phyloP scores from a whole-genome alignment of 2,113 vertebrate genomes.

The Ibidorhyncha struthersii region DNA sequence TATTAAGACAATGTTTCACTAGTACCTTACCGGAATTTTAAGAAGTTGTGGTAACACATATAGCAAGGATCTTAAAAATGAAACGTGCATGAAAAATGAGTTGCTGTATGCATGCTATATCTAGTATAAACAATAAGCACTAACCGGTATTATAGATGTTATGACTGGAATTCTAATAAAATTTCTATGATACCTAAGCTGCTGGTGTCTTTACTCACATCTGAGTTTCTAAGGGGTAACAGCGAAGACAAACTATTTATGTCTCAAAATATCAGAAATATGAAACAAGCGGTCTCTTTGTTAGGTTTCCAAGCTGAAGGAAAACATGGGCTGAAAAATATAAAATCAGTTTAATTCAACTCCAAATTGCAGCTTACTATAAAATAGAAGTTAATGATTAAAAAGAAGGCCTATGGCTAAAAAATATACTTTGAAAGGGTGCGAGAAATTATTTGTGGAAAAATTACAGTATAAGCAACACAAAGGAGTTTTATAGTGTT shows the following conservation, averaged over 20 bases:
- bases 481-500: neutral
- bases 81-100: neutral
- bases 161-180: neutral
- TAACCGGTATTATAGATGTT: neutral
- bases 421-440: neutral
- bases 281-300: neutral
- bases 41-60: neutral
- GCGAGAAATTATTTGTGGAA: neutral
- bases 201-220: neutral
- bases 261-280: neutral
- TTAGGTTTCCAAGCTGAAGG: neutral
- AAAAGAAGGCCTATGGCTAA: neutral
- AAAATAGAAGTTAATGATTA: neutral
- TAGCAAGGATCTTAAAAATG: neutral
- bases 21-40: neutral
- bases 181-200: neutral
- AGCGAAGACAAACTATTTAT: neutral
- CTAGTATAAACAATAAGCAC: neutral
- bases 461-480: neutral
- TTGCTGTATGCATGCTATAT: neutral
- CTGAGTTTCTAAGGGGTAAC: neutral
- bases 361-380: neutral
- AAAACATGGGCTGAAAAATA: neutral
- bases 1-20: constrained; percentile 1
- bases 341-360: neutral